phyloP scores from a whole-genome alignment of 2,888 invertebrate species.

The Kuschelorhynchus macadamiae region DNA sequence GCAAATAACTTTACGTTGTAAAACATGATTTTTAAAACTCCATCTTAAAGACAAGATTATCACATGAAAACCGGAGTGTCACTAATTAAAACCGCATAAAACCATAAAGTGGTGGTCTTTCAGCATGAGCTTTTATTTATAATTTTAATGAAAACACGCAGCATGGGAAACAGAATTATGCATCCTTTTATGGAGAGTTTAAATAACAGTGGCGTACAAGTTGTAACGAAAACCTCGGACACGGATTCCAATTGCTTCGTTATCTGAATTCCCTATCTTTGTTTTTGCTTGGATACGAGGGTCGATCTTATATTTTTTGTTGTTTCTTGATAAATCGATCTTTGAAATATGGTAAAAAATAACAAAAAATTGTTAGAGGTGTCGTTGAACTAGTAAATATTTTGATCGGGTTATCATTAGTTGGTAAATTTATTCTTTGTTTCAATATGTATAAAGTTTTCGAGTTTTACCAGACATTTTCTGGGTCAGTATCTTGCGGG shows the following conservation, averaged over 20 bases:
- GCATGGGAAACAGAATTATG: slow-evolving; percentile 64
- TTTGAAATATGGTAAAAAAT: too few relatives aligned
- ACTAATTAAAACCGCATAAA: slow-evolving; percentile 48
- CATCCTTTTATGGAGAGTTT: slow-evolving; percentile 63
- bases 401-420: too few relatives aligned
- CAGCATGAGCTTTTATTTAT: slow-evolving; percentile 52
- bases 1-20: neutral
- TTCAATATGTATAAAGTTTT: too few relatives aligned
- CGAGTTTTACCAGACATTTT: too few relatives aligned
- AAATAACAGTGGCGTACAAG: slow-evolving; percentile 66
- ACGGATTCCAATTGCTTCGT: slow-evolving; percentile 65
- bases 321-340: too few relatives aligned
- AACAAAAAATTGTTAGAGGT: too few relatives aligned
- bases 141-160: slow-evolving; percentile 57
- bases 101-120: slow-evolving; percentile 51
- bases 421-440: too few relatives aligned
- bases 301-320: slow-evolving; percentile 1
- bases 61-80: slow-evolving; percentile 33
- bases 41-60: slow-evolving; percentile 15
- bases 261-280: slow-evolving; percentile 60
- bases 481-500: too few relatives aligned
- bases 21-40: slow-evolving; percentile 13
- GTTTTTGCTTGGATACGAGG: slow-evolving; percentile 45
- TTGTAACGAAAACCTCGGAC: slow-evolving; percentile 64
- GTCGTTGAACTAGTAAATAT: too few relatives aligned